These are phyloP conservation scores for Cyclophora albipunctata DNA, from an alignment of 2,888 invertebrate species.

Conservation along the genomic window DNA sequence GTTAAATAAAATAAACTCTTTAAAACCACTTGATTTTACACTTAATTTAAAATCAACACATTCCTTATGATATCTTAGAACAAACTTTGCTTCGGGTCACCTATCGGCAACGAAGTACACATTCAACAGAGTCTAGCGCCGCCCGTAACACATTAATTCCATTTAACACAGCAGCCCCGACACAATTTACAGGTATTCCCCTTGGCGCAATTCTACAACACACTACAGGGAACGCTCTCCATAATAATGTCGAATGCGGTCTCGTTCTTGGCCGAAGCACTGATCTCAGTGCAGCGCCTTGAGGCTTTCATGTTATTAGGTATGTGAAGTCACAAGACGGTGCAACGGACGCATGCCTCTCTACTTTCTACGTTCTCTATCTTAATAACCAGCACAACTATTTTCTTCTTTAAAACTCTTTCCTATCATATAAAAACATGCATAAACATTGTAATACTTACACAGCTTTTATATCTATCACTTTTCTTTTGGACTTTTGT, in stretches of 20 bases:
- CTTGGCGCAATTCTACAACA: constrained; percentile 78
- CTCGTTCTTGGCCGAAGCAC: constrained; percentile 75
- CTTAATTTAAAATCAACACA: not conserved
- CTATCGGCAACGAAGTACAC: not conserved
- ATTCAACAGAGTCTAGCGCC: not conserved
- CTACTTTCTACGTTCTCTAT: constrained; percentile 9
- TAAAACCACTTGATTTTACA: too few species aligned
- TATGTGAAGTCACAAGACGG: constrained; percentile 39
- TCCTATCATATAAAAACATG: constrained; percentile 1
- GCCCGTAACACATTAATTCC: not conserved
- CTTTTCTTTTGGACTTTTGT: too few species aligned
- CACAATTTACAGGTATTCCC: constrained; percentile 71
- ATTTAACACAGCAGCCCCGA: not conserved
- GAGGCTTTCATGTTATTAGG: constrained; percentile 76
- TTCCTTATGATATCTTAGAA: too few species aligned
- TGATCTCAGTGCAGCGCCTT: constrained; percentile 76
- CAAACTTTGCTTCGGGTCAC: too few species aligned
- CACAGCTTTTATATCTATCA: too few species aligned
- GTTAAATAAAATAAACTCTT: too few species aligned
- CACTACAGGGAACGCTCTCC: constrained; percentile 77
- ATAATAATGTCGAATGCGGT: constrained; percentile 77
- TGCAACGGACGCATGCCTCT: constrained; percentile 3
- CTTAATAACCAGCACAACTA: constrained; percentile 3
- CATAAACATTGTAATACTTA: too few species aligned
- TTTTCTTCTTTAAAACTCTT: not conserved